These are phyloP conservation scores for Noctilio leporinus DNA, from an alignment of 2,113 vertebrate species.

Conservation along the genomic window DNA sequence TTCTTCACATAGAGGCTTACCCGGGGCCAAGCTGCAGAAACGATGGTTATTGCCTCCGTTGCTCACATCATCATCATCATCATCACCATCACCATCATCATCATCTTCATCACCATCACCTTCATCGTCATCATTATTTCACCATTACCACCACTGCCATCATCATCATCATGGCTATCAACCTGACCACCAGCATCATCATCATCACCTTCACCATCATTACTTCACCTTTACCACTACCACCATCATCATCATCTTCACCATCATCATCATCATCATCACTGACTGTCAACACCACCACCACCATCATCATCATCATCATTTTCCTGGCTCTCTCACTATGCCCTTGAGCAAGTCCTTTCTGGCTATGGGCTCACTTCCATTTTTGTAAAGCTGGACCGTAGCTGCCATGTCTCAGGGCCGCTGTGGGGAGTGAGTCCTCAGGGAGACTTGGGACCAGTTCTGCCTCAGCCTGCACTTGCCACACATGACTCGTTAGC, in stretches of 20 bases:
- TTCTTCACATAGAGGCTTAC: neutral
- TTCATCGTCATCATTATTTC: neutral
- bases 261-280: rapidly evolving
- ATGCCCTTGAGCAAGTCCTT: neutral
- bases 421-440: rapidly evolving
- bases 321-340: neutral
- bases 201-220: rapidly evolving
- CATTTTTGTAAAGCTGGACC: neutral
- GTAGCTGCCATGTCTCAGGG: neutral
- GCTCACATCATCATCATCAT: rapidly evolving
- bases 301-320: rapidly evolving
- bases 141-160: rapidly evolving
- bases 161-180: rapidly evolving
- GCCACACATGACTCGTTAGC: neutral
- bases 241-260: neutral
- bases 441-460: rapidly evolving
- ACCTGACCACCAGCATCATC: neutral
- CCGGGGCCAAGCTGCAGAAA: neutral
- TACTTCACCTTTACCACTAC: rapidly evolving
- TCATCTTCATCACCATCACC: neutral
- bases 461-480: neutral
- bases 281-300: rapidly evolving
- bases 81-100: too few species aligned
- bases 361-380: neutral
- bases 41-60: too few species aligned